Evolutionary conservation across 2,888 invertebrate species (phyloP).

Genomic region (Papilio protenor): DNA sequence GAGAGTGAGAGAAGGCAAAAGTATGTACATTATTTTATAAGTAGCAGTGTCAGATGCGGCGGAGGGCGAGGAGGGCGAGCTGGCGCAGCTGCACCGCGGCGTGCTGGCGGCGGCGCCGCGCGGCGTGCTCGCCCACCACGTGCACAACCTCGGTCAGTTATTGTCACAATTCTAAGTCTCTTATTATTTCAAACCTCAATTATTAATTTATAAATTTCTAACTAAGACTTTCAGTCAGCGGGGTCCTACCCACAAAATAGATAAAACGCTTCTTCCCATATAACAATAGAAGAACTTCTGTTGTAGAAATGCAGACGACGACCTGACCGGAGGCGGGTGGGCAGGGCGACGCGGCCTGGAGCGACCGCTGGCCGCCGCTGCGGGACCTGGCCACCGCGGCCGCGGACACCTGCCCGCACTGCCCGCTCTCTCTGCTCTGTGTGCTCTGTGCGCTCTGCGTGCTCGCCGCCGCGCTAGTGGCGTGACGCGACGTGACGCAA

Average conservation of each 20-base stretch:
- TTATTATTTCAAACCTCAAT: neutral
- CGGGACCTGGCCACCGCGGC: constrained; percentile 47
- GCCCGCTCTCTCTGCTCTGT: constrained; percentile 47
- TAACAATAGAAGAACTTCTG: neutral
- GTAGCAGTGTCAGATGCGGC: constrained; percentile 61
- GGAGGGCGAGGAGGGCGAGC: constrained; percentile 69
- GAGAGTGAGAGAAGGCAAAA: no score
- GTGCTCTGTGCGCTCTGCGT: constrained; percentile 16
- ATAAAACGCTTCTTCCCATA: no score
- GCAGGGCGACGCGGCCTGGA: constrained; percentile 65
- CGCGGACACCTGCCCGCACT: constrained; percentile 46
- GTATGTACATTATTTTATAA: neutral
- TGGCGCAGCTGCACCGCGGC: constrained; percentile 74
- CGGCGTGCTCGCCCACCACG: constrained; percentile 78
- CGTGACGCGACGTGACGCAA: no score
- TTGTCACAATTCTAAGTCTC: neutral
- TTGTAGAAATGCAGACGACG: constrained; percentile 75
- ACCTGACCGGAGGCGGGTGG: constrained; percentile 75
- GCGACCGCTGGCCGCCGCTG: constrained; percentile 71
- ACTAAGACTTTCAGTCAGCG: no score
- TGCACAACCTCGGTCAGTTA: constrained; percentile 79
- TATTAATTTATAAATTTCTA: neutral
- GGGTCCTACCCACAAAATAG: no score
- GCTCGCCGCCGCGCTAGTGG: no score
- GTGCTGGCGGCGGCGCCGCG: constrained; percentile 67